A percentile compares a stretch with the other conserved stretches of the same genome.
phyloP scores from a whole-genome alignment of 2,113 vertebrate species.

The Microtus richardsoni region DNA sequence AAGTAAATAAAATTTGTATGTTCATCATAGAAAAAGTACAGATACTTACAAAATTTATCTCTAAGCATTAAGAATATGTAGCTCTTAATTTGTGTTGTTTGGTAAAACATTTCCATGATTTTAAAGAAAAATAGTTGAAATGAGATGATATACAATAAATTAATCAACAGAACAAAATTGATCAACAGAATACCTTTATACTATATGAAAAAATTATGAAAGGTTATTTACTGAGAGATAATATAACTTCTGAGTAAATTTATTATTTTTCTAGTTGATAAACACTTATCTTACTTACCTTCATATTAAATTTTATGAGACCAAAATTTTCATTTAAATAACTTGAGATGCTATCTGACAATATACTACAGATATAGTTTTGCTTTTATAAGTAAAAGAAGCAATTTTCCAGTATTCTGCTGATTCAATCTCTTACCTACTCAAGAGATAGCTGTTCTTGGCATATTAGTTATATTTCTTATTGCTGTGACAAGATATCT shows the following conservation, averaged over 20 bases:
- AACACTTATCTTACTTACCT: background rate
- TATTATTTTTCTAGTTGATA: conserved; percentile 28
- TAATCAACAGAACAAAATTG: background rate
- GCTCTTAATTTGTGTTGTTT: background rate
- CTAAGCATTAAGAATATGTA: background rate
- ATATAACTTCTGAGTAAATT: background rate
- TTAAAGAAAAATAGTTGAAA: conserved; percentile 10
- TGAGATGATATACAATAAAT: background rate
- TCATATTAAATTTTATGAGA: conserved; percentile 34
- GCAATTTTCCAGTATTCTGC: background rate
- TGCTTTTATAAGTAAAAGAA: conserved; percentile 8
- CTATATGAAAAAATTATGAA: background rate
- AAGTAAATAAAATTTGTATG: background rate
- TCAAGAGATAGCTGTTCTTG: background rate
- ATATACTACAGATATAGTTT: background rate
- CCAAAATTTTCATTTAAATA: background rate
- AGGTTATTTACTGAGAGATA: background rate
- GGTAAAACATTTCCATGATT: background rate
- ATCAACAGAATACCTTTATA: background rate
- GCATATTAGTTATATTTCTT: background rate
- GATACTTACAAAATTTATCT: conserved; percentile 12
- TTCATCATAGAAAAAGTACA: conserved; percentile 38
- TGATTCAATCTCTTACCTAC: background rate
- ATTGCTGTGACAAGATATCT: background rate
- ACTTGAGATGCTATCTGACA: background rate